Base-by-base conservation (phyloP, 2,888 invertebrate genomes). In the Zaprionus bogoriensis region DNA sequence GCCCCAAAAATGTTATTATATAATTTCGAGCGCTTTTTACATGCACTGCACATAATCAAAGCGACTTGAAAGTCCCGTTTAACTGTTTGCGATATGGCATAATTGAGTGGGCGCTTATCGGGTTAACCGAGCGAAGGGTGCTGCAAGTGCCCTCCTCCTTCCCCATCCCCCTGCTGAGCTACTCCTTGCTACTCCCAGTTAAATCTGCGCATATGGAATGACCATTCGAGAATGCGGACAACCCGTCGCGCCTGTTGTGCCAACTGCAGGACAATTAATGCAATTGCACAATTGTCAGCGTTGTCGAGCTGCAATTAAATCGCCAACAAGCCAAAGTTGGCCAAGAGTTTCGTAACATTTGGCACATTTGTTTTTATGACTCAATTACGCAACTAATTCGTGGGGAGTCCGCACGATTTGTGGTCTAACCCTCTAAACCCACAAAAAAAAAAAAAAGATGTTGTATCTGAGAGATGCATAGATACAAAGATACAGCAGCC, bases 351-450 rank as follows among this genome's bases (percentile, higher is more conserved):
- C 42, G 39, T 77, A 84, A 59, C 87, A 89, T 87, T 88, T 89
- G 89, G 89, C 89, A 90, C 89, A 90, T 90, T 89, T 89, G 90
- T 83, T 89, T 90, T 90, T 90, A 90, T 89, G 79, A 89, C 85
- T 80, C 89, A 90, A 90, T 90, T 89, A 89, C 74, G 81, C 78
- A 73, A 78, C 82, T 87, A 88, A 88, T 88, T 89, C 83, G 84
- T 77, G 88, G 88, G 87, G 84, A 69, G 76, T 80, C 76, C 9
- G 2, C 28, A 14, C 75, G 82, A 88, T 84, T 87, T 87, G 87
- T 54, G 81, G 73, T 72, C 12, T 12, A 4, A 3, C 32, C 4
- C 32, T 12, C 51, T 57, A 66, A 45, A 44, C 54, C 39, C 12
- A 2, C 12, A 12, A 30, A 48, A 48, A 46, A 27, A 28, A 7